Evolutionary conservation across 2,888 invertebrate species (phyloP), one percentile per base, ranked within the genome.

Genomic region (Gymnosoma rotundatum): DNA sequence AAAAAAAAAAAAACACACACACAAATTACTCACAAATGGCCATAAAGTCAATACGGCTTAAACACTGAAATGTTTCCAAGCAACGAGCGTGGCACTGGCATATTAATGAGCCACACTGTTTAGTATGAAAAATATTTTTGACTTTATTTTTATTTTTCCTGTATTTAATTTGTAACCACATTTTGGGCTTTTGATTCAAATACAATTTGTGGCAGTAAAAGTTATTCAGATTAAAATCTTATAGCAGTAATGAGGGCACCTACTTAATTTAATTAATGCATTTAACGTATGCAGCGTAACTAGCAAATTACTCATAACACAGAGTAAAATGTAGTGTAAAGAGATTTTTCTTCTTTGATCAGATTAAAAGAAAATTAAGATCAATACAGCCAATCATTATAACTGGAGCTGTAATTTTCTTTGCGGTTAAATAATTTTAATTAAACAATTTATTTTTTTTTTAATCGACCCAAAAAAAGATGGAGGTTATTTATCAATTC

Each of bases 11-110:
- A n/a, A n/a, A n/a, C n/a, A n/a, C n/a, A n/a, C n/a, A n/a, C n/a
- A n/a, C 4, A 25, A 60, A 18, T 18, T 38, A 38, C 9, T 16
- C 5, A n/a, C 12, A 75, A 67, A 67, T 38, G 52, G 67, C 21
- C 36, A 67, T 42, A 60, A 60, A 60, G 66, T 66, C n/a, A 58
- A n/a, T 67, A 60, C 32, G 50, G 67, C 67, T 67, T 60, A 60
- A 36, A 67, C 54, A 60, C 25, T 38, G 32, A 60, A n/a, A 56
- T 50, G 56, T 76, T 6, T 52, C 20, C 18, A 8, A 50, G 38
- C 48, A 50, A 20, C 25, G 60, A 58, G 36, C 38, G 7, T 32
- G 60, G 12, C 75, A 72, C 50, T 64, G 64, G 72, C 64, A 78
- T 78, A 32, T 64, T 72, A 72, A 78, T 72, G 64, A 72, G 70